Conservation (phyloP, 2,113 vertebrate genomes). For the Myrmecobius fasciatus region DNA sequence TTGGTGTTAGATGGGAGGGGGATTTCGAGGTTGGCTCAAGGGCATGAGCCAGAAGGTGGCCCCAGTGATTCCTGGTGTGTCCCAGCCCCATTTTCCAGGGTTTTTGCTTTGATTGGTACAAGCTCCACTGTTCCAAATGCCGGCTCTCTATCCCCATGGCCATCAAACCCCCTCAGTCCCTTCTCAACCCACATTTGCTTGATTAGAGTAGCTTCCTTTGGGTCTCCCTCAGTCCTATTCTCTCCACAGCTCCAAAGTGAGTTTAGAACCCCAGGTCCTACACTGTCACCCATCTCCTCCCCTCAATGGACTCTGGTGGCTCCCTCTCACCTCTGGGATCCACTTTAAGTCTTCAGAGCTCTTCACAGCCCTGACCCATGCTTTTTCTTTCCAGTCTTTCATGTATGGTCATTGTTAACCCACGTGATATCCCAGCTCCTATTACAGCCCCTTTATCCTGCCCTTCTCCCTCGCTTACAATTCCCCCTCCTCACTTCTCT, state of each 20-base stretch:
- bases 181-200: neutral
- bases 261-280: constrained; percentile 32
- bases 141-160: neutral
- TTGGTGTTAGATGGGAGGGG: neutral
- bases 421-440: neutral
- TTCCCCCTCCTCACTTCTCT: neutral
- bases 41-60: neutral
- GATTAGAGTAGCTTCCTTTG: neutral
- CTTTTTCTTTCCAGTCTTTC: neutral
- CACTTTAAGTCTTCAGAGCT: constrained; percentile 5
- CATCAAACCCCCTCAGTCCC: neutral
- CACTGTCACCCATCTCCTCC: neutral
- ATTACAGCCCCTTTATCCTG: neutral
- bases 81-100: neutral
- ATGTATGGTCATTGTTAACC: neutral
- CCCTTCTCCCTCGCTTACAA: neutral
- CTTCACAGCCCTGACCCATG: no score
- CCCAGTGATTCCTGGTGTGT: neutral
- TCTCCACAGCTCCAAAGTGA: constrained; percentile 18
- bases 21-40: neutral
- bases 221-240: constrained; percentile 10
- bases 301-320: neutral
- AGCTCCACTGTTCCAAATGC: neutral
- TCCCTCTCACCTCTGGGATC: constrained; percentile 16
- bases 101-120: neutral